A percentile compares a stretch with the other conserved stretches of the same genome.
phyloP scores from a whole-genome alignment of 1,140 invertebrate species.

The Lucilia sericata region DNA sequence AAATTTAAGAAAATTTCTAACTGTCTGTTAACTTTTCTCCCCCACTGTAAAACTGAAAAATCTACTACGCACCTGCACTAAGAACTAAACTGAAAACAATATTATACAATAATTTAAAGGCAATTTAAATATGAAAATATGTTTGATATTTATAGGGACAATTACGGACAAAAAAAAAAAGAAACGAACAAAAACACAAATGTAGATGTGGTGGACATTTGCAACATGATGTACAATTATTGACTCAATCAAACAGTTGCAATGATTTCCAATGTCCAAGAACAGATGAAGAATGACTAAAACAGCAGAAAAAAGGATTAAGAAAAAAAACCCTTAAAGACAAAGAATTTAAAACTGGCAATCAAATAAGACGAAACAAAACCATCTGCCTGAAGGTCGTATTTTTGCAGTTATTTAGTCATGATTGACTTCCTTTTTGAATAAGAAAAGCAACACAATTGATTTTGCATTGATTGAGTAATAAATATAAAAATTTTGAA shows the following conservation, averaged over 20 bases:
- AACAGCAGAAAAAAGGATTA: background rate
- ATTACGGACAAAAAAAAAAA: background rate
- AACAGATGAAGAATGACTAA: background rate
- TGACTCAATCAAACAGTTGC: background rate
- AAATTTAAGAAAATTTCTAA: too few relatives aligned
- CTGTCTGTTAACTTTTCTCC: too few relatives aligned
- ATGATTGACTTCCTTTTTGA: constrained; percentile 2
- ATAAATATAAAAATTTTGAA: constrained; percentile 1
- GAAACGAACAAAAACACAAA: background rate
- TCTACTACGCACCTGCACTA: background rate
- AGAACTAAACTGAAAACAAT: too few relatives aligned
- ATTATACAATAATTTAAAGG: background rate
- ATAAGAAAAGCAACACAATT: background rate
- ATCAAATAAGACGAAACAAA: background rate
- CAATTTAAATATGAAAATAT: constrained; percentile 8
- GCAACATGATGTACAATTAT: background rate
- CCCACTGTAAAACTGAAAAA: too few relatives aligned
- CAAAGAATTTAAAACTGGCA: background rate
- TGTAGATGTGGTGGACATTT: background rate
- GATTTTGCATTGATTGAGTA: constrained; percentile 16
- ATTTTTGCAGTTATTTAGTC: background rate
- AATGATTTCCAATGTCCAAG: background rate
- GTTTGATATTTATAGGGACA: background rate
- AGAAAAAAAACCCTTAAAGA: background rate
- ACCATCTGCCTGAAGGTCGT: constrained; percentile 25